Percentiles rank a stretch among this genome's conserved stretches.
These are phyloP conservation scores for Hydraecia micacea DNA, from an alignment of 2,888 invertebrate genomes.

Conservation along the genomic window DNA sequence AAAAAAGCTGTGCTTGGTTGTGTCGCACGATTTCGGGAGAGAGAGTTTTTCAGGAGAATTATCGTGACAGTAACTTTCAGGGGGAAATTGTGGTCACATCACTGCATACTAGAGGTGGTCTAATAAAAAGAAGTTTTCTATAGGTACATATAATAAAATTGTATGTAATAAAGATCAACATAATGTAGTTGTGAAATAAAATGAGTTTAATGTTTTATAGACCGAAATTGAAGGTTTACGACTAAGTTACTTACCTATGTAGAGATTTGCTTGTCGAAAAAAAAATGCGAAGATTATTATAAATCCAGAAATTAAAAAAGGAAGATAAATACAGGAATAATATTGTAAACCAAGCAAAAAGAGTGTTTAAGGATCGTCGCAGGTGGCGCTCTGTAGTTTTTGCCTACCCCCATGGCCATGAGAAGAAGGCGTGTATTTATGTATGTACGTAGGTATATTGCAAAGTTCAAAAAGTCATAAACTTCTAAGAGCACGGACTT, in stretches of 20 bases:
- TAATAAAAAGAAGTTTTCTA: neutral
- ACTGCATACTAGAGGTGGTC: neutral
- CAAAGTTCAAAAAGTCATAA: neutral
- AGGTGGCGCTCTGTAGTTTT: neutral
- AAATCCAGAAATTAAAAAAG: neutral
- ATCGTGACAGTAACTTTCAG: neutral
- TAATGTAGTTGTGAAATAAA: neutral
- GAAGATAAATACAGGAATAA: neutral
- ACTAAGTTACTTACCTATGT: neutral
- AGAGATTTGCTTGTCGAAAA: neutral
- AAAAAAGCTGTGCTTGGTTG: constrained; percentile 54
- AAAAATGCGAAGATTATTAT: neutral
- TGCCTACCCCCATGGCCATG: no score
- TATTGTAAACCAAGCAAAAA: neutral
- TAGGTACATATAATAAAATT: no score
- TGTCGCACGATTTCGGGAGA: constrained; percentile 13
- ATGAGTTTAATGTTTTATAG: neutral
- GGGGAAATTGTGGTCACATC: neutral
- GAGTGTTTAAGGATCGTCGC: neutral
- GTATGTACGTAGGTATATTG: neutral
- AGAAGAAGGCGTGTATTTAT: no score
- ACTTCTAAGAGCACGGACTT: neutral
- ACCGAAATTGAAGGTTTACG: neutral
- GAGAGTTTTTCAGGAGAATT: neutral
- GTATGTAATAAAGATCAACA: neutral